Conservation (phyloP, 2,797 vertebrate genomes). For the Sparus aurata region DNA sequence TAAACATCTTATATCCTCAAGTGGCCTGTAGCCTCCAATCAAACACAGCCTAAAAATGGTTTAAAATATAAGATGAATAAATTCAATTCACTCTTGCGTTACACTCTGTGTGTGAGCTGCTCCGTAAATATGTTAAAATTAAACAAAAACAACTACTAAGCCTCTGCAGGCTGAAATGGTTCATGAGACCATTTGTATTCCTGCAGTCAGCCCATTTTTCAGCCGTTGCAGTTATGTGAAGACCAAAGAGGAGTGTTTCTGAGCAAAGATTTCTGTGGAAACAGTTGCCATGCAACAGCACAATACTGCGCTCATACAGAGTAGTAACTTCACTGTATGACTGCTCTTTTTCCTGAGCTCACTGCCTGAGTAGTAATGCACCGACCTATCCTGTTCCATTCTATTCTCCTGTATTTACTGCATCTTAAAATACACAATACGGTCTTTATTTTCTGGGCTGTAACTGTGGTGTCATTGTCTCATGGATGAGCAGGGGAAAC, state of each 20-base stretch:
- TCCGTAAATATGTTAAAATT: conserved; percentile 4
- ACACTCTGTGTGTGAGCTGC: neutral
- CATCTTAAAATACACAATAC: conserved; percentile 19
- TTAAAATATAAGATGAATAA: conserved; percentile 5
- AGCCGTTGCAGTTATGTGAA: conserved; percentile 72
- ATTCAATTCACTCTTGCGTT: neutral
- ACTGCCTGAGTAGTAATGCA: conserved; percentile 29
- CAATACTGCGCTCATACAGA: conserved; percentile 75
- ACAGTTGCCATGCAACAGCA: conserved; percentile 87
- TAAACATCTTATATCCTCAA: neutral
- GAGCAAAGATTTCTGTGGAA: conserved; percentile 90
- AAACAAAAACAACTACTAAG: conserved; percentile 13
- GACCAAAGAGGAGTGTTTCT: conserved; percentile 76
- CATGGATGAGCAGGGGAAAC: conserved; percentile 41
- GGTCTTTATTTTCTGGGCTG: conserved; percentile 30
- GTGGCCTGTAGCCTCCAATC: neutral
- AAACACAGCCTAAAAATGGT: neutral
- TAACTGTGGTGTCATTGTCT: conserved; percentile 57
- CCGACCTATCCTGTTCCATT: conserved; percentile 52
- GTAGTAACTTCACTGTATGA: conserved; percentile 69
- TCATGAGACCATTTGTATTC: conserved; percentile 64
- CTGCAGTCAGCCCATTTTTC: conserved; percentile 69
- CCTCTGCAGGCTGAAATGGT: conserved; percentile 41
- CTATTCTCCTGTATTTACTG: conserved; percentile 1
- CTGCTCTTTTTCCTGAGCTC: conserved; percentile 67